Base-by-base conservation (phyloP, 2,113 vertebrate species). In the Calidris pygmaea region DNA sequence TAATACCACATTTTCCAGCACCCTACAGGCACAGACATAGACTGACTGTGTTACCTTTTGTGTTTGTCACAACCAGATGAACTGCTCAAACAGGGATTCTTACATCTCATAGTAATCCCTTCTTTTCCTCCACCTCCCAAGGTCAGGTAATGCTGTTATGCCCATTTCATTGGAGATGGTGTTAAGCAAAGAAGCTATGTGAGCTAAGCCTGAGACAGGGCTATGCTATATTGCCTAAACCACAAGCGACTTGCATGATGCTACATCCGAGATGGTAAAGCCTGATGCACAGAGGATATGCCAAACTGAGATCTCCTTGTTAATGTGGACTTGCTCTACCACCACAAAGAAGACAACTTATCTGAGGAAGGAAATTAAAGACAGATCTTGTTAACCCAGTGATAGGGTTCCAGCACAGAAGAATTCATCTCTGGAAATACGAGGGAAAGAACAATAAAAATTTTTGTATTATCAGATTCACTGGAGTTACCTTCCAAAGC, bases 161-260 rank as follows among this genome's bases (percentile, higher is more conserved):
- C 29, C 17, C 14, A 29, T 47, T 85, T 88, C 32, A 48, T 14
- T 84, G 29, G 39, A 35, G 13, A 30, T 10, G n/a, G 12, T 37
- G 62, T 52, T 77, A 87, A 63, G 47, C 17, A 63, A 63, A 95
- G 59, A 62, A 47, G 12, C 10, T 52, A 22, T 10, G 14, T 58
- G 55, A 84, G 24, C 79, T 62, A 39, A 77, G 30, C 34, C 19
- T 58, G 41, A 59, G 56, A 50, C 59, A 74, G 45, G 78, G 37
- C 41, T 77, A 10, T 1, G 0, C 7, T 55, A 3, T 45, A 32
- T 10, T 72, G 30, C 58, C 43, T 79, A 60, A 87, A 73, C 9
- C n/a, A 70, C 34, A 48, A 76, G 21, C 2, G 7, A 53, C 9
- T 48, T 20, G 5, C 0, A 0, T 48, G 62, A 24, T 5, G 3